Evolutionary conservation across 2,113 vertebrate species (phyloP).

Genomic region (Ochotona princeps): DNA sequence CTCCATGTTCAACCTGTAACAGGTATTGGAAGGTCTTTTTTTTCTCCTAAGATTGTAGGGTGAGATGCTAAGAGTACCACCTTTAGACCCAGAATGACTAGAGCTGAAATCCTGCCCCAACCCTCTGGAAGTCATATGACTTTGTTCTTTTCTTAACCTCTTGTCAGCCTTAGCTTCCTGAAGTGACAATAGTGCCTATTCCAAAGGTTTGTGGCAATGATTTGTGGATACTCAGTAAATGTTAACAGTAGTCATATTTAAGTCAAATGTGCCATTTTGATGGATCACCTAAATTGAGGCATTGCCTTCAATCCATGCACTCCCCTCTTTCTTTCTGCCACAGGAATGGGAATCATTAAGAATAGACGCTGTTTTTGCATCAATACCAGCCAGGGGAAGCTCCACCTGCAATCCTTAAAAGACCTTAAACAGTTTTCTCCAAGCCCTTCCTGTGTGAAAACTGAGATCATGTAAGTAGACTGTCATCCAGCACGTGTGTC

Average conservation of each 20-base stretch:
- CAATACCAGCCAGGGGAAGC: rapidly evolving
- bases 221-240: not conserved
- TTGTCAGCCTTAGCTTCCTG: conserved; percentile 22
- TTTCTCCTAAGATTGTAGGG: not conserved
- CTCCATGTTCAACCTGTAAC: not conserved
- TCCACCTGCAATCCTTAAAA: conserved; percentile 29
- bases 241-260: not conserved
- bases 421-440: conserved; percentile 62
- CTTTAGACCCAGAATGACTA: not conserved
- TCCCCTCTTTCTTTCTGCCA: not conserved
- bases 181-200: not conserved
- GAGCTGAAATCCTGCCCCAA: not conserved
- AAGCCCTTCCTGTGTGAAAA: conserved; percentile 58
- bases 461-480: conserved; percentile 79
- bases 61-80: conserved; percentile 11
- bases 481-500: not conserved
- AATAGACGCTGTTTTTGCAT: conserved; percentile 69
- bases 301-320: not conserved
- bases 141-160: conserved; percentile 31
- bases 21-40: conserved; percentile 19
- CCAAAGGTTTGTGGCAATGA: conserved; percentile 31
- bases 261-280: conserved; percentile 19
- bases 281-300: not conserved
- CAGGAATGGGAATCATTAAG: conserved; percentile 37
- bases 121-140: not conserved